These are phyloP conservation scores for Myopa tessellatipennis DNA, from an alignment of 2,888 invertebrate species.

Conservation along the genomic window DNA sequence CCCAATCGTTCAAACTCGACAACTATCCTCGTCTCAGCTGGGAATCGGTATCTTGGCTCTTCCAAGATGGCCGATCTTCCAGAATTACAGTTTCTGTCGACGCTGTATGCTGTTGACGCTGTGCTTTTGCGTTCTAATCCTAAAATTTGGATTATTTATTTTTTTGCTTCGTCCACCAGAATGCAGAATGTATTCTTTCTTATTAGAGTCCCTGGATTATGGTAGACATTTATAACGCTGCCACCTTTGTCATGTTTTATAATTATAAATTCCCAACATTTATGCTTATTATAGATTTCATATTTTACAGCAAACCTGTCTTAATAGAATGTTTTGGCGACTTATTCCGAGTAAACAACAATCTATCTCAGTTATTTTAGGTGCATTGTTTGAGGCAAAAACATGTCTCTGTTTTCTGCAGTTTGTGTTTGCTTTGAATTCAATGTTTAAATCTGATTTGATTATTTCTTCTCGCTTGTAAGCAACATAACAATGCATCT, in stretches of 20 bases:
- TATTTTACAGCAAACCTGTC: not conserved
- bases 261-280: not conserved
- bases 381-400: not conserved
- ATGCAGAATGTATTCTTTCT: conserved; percentile 19
- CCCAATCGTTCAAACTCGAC: not conserved
- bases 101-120: not conserved
- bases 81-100: conserved; percentile 62
- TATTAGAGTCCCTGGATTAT: conserved; percentile 13
- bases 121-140: not conserved
- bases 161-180: not conserved
- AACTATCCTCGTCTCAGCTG: conserved; percentile 8
- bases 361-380: not conserved
- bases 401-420: not conserved
- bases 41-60: conserved; percentile 48
- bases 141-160: not conserved
- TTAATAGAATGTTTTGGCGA: not conserved
- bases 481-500: too few species aligned
- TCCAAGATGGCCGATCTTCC: conserved; percentile 67
- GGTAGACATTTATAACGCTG: not conserved
- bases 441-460: too few species aligned
- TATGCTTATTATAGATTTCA: not conserved
- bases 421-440: not conserved
- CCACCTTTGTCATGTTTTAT: not conserved
- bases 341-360: not conserved
- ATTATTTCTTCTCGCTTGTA: too few species aligned